Evolutionary conservation across 2,888 invertebrate genomes (phyloP).

Genomic region (Incurvaria masculella): DNA sequence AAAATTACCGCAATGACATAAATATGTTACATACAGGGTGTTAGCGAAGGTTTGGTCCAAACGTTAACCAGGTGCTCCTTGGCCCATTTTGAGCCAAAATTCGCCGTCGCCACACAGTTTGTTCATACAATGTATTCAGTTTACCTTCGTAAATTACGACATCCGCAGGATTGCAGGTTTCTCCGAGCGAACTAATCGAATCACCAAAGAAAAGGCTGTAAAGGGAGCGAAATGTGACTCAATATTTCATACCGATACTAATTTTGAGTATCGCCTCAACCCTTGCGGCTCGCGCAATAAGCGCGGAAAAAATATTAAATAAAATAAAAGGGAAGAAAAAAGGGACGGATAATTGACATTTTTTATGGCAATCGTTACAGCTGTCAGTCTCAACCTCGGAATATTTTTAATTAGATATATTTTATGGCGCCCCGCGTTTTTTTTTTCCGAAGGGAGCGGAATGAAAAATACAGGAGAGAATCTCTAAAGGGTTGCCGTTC

Average conservation of each 20-base stretch:
- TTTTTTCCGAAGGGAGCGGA: constrained; percentile 47
- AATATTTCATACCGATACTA: constrained; percentile 57
- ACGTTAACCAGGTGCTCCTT: no score
- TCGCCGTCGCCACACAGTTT: no score
- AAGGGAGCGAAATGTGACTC: no score
- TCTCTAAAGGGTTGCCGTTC: neutral
- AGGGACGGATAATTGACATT: constrained; percentile 51
- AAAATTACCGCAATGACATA: no score
- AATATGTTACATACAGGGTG: no score
- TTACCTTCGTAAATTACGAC: no score
- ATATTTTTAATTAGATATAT: constrained; percentile 61
- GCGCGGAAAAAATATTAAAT: constrained; percentile 37
- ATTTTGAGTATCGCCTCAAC: constrained; percentile 51
- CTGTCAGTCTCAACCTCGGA: constrained; percentile 54
- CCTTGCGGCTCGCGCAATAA: constrained; percentile 45
- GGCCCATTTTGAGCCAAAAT: no score
- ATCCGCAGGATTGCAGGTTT: no score
- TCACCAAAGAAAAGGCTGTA: no score
- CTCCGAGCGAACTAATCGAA: no score
- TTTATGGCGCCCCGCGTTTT: constrained; percentile 39
- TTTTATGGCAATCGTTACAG: constrained; percentile 38
- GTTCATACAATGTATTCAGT: no score
- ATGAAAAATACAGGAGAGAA: constrained; percentile 22
- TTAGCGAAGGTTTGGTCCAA: no score
- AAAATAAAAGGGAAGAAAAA: constrained; percentile 14